These are phyloP conservation scores for Miniopterus natalensis DNA, from an alignment of 2,113 vertebrate species.

Conservation along the genomic window DNA sequence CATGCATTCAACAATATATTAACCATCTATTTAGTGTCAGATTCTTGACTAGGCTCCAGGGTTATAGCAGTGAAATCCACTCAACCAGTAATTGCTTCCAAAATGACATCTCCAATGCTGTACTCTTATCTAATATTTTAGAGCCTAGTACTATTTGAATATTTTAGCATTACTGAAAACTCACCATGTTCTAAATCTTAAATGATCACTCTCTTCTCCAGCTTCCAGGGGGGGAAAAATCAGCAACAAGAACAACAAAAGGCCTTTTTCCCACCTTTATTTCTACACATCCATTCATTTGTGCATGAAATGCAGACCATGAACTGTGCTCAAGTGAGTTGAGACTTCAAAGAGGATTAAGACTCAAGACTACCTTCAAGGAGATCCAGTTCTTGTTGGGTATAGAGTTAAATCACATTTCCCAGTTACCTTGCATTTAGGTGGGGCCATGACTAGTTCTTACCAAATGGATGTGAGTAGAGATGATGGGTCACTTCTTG, in stretches of 20 bases:
- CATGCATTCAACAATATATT: background rate
- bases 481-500: background rate
- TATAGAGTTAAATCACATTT: background rate
- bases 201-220: background rate
- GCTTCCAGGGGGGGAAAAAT: background rate
- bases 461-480: background rate
- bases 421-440: background rate
- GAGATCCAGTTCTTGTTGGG: background rate
- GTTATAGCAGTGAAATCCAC: background rate
- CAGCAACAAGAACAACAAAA: background rate
- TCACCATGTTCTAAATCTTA: conserved; percentile 25
- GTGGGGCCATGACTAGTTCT: background rate
- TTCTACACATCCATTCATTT: background rate
- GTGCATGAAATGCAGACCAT: background rate
- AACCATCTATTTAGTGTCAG: background rate
- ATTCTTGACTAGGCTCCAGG: background rate
- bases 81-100: background rate
- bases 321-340: background rate
- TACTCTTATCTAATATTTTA: background rate
- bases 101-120: background rate
- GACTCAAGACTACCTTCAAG: background rate
- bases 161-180: conserved; percentile 33
- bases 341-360: conserved; percentile 29
- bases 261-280: conserved; percentile 26
- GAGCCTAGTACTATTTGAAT: background rate